Evolutionary conservation across 2,113 vertebrate species (phyloP), one percentile per base, ranked within the genome.

Genomic region (Toxotes chatareus): DNA sequence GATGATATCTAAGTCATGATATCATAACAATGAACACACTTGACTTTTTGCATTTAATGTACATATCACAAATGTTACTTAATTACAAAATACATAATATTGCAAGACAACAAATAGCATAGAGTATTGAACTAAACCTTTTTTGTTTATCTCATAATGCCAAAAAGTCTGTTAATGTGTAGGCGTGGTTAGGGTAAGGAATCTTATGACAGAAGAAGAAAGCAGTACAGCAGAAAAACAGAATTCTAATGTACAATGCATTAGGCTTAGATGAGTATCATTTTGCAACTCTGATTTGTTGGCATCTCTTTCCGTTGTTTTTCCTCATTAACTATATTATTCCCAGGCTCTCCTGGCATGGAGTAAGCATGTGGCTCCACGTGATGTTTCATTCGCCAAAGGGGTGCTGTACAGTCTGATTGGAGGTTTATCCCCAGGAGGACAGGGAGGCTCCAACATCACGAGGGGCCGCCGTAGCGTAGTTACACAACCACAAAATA

Each of bases 311-410:
- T 59, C 2, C 17, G 79, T 46, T 32, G 0, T 49, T 31, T 55
- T 12, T 27, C 5, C 14, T 62, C 12, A 16, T 53, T 14, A 49
- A 19, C 32, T n/a, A 0, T 65, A 0, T 74, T 32, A 4, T 84
- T 66, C 46, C 11, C 67, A 96, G 95, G 61, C 73, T 73, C 46
- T 95, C 65, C 75, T 92, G 60, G 63, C 55, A 3, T 96, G 93
- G 94, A 93, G 87, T 83, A 82, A 83, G 56, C 31, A 85, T 3
- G 86, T 94, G 38, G 89, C 94, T 59, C 42, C 65, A 0, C 76
- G 47, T 7, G 94, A 95, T 47, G 0, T 95, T 9, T 11, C 63
- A 9, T 93, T 95, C 7, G 64, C 55, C 53, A 92, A 87, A 70
- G 76, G 59, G 17, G 23, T 93, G 12, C 31, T 95, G 59, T 73